Evolutionary conservation across 2,888 invertebrate species (phyloP).

Genomic region (Drosophila sordidula): DNA sequence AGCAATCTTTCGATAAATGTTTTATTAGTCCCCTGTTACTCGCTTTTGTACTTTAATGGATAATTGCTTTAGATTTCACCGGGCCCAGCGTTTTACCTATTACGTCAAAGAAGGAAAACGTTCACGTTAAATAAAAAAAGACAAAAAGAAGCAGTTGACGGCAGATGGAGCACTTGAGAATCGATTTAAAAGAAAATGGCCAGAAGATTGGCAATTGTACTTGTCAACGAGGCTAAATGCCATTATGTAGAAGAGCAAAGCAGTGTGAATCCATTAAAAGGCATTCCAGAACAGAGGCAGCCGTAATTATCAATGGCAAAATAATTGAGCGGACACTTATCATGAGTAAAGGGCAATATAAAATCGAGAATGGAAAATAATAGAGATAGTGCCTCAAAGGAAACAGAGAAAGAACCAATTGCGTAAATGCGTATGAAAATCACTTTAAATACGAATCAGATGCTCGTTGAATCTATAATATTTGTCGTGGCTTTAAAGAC

Average conservation of each 20-base stretch:
- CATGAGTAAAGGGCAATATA: slow-evolving; percentile 28
- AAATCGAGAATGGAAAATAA: slow-evolving; percentile 7
- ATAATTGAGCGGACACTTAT: slow-evolving; percentile 57
- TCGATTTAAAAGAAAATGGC: slow-evolving; percentile 45
- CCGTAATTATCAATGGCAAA: slow-evolving; percentile 68
- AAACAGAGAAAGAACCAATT: slow-evolving; percentile 44
- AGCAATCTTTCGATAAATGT: not conserved
- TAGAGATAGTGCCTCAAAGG: slow-evolving; percentile 18
- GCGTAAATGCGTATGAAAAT: slow-evolving; percentile 56
- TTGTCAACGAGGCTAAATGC: slow-evolving; percentile 41
- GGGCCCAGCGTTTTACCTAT: not conserved
- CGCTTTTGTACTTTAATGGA: not conserved
- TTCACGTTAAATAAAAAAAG: not conserved
- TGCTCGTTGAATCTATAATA: slow-evolving; percentile 9
- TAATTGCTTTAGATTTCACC: not conserved
- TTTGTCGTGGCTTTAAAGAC: slow-evolving; percentile 19
- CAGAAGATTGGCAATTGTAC: slow-evolving; percentile 37
- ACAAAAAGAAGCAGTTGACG: not conserved
- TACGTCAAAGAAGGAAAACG: not conserved
- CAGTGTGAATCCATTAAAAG: slow-evolving; percentile 33
- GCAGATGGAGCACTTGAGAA: slow-evolving; percentile 26
- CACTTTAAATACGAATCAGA: slow-evolving; percentile 68
- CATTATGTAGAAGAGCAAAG: slow-evolving; percentile 22
- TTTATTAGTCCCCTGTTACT: not conserved
- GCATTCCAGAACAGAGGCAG: slow-evolving; percentile 17